Conservation (phyloP, 35 echinoderm and acorn worm genomes). For the Ophioderma brevispina region DNA sequence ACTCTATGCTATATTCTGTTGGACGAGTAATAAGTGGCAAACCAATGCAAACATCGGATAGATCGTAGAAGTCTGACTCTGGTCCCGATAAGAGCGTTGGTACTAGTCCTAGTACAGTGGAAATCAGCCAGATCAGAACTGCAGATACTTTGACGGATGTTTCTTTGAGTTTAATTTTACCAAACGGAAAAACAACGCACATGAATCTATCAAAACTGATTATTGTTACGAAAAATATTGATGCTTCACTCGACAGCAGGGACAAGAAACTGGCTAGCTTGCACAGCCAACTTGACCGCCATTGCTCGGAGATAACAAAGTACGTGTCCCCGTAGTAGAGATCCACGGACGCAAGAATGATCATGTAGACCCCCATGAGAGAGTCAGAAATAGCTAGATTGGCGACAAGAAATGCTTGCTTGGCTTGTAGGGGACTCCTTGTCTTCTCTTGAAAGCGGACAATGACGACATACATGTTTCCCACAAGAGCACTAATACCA, state of each 20-base stretch:
- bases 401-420: conserved; percentile 46
- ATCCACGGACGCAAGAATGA: conserved; percentile 71
- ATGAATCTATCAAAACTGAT: conserved; percentile 84
- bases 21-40: conserved; percentile 64
- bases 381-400: conserved; percentile 85
- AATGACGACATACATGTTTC: conserved; percentile 63
- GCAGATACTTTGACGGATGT: conserved; percentile 15
- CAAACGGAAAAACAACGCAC: conserved; percentile 85
- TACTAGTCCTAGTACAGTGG: conserved; percentile 7
- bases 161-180: conserved; percentile 37
- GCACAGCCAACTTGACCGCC: conserved; percentile 63
- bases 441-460: conserved; percentile 31
- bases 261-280: conserved; percentile 73
- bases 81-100: conserved; percentile 35
- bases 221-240: conserved; percentile 65
- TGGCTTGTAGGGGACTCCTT: not conserved
- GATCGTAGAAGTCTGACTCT: conserved; percentile 67
- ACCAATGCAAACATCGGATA: conserved; percentile 87
- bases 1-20: conserved; percentile 17
- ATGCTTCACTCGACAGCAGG: conserved; percentile 70
- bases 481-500: conserved; percentile 67
- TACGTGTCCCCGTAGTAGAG: conserved; percentile 51
- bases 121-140: conserved; percentile 43
- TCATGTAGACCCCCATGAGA: conserved; percentile 85
- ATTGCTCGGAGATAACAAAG: conserved; percentile 48